Evolutionary conservation across 2,113 vertebrate genomes (phyloP).

Genomic region (Crypturellus undulatus): DNA sequence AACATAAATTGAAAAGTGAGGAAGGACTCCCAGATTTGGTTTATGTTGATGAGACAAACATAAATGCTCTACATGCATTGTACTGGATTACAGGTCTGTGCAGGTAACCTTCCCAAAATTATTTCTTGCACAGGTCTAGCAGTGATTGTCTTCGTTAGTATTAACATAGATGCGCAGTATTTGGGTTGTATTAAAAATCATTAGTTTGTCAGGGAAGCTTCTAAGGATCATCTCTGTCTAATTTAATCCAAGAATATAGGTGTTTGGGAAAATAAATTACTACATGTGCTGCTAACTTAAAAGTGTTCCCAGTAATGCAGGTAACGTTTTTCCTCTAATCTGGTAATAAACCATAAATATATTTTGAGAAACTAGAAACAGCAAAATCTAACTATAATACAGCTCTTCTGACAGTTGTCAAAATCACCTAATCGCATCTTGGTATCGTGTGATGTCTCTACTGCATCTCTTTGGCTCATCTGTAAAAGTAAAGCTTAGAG

Average conservation of each 20-base stretch:
- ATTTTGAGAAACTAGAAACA: neutral
- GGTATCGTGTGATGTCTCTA: constrained; percentile 6
- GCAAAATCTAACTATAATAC: neutral
- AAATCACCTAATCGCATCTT: neutral
- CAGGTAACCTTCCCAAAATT: neutral
- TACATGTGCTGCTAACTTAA: neutral
- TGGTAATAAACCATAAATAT: neutral
- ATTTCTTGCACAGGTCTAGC: neutral
- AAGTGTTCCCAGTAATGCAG: neutral
- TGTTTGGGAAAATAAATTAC: neutral
- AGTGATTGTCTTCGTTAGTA: neutral
- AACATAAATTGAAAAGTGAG: neutral
- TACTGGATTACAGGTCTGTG: neutral
- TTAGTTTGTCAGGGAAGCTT: neutral
- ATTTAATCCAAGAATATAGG: neutral
- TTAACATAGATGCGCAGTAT: neutral
- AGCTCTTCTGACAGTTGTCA: neutral
- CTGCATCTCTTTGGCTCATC: constrained; percentile 22
- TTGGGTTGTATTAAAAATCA: neutral
- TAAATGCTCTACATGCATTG: neutral
- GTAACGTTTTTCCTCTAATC: neutral
- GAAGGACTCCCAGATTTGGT: neutral
- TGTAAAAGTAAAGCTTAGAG: constrained; percentile 27
- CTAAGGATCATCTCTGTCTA: neutral
- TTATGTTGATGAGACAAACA: neutral